Base-by-base conservation (phyloP, 2,797 vertebrate genomes). In the Caiman crocodilus region DNA sequence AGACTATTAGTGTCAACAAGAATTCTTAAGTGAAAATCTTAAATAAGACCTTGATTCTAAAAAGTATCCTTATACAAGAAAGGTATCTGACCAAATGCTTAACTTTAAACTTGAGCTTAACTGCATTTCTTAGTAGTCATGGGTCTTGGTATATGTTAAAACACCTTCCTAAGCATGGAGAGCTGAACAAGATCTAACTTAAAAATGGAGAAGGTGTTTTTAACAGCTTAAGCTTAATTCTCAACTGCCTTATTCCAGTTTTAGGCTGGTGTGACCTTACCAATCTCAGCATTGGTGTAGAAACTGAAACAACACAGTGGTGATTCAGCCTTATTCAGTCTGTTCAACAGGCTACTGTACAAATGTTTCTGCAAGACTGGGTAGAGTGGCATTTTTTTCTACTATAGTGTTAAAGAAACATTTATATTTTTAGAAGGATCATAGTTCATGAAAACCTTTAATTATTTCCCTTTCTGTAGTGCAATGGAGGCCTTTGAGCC, bases 201-300 rank as follows among this genome's bases (percentile, higher is more conserved):
- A 59, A 59, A 59, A 21, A 59, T 17, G 58, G 4, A 92, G 80
- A 90, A 89, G 87, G 60, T 82, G 2, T 90, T 93, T 93, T 86
- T 64, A 85, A 92, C 0, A 0, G 61, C 80, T 85, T 92, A 91
- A 87, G 5, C 64, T 90, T 21, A 13, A 28, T 77, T 89, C 83
- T 95, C 89, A 89, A 82, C 82, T 80, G 63, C 69, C 64, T 93
- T 89, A 94, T 93, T 95, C 58, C 90, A 80, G 74, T 92, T 94
- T 94, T 28, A 14, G n/a, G 76, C 78, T 89, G n/a, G 76, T 78
- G 64, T 84, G 90, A 90, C 88, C 95, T 84, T 90, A 85, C 92
- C 92, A 92, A 59, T 93, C 87, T 55, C 50, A 95, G 32, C 73
- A 78, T 55, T 80, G 14, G 67, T 93, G 73, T 0, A 6, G 94